Evolutionary conservation across 2,113 vertebrate species (phyloP), one percentile per base, ranked within the genome.

Genomic region (Scomber japonicus): DNA sequence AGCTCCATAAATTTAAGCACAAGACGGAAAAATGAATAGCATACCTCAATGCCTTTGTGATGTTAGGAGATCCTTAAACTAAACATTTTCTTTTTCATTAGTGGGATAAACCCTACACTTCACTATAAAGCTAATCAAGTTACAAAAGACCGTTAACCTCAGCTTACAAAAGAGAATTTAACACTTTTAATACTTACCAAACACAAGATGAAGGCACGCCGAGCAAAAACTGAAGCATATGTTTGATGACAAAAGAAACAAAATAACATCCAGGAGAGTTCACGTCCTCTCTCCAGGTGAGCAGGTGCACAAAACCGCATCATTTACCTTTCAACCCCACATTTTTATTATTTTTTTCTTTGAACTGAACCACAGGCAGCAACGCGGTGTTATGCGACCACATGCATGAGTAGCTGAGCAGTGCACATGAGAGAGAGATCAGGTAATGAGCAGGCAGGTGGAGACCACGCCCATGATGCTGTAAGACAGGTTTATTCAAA

Each of bases 401-500:
- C 46, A 2, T 4, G 21, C 74, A 78, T 24, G 40, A 51, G 17
- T 12, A 0, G 31, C 11, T 53, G 24, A 27, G 24, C 24, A 27
- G 24, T 27, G 24, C 2, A 27, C 24, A 27, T 27, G 24, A 21
- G 21, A 27, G 24, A 27, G 24, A 14, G 12, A 2, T n/a, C 67
- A 53, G 6, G 13, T 10, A 27, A 17, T 4, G n/a, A 21, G 48
- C 40, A 50, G 31, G 35, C 48, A 76, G 48, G 10, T 40, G 21
- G 46, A 71, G 50, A 67, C 79, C 79, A 80, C 84, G 11, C 80
- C 82, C 82, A 81, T 0, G 12, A 66, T 11, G 16, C 7, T 35
- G 30, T 46, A 21, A 50, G 5, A 83, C 46, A 64, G 55, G 30
- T 93, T 92, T 91, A 91, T 91, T 92, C 12, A 78, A 65, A 87